Evolutionary conservation across 1,140 invertebrate genomes (phyloP).

Genomic region (Drosophila kanapiae): DNA sequence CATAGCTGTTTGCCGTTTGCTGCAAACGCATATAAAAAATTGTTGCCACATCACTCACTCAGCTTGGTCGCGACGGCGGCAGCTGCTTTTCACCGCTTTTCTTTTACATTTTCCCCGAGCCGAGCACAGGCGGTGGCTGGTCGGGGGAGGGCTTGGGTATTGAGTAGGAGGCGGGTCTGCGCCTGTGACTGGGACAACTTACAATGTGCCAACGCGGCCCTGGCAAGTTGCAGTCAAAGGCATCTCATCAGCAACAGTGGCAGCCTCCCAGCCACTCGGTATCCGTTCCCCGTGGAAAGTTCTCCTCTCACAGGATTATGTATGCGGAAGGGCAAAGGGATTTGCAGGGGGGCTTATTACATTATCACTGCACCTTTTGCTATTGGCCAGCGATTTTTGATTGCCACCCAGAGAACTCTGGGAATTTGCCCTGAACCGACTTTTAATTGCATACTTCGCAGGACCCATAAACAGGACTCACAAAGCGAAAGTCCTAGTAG

Average conservation of each 20-base stretch:
- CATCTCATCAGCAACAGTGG: slow-evolving; percentile 44
- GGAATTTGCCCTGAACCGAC: neutral
- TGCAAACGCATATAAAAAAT: slow-evolving; percentile 55
- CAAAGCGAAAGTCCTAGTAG: slow-evolving; percentile 12
- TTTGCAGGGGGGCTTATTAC: slow-evolving; percentile 29
- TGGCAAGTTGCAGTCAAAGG: slow-evolving; percentile 51
- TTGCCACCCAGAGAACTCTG: slow-evolving; percentile 19
- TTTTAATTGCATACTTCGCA: slow-evolving; percentile 55
- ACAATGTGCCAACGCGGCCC: slow-evolving; percentile 47
- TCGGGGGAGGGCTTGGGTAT: slow-evolving; percentile 4
- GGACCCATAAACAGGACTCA: slow-evolving; percentile 15
- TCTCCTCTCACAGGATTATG: slow-evolving; percentile 21
- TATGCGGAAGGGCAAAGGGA: slow-evolving; percentile 5
- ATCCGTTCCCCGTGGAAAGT: neutral
- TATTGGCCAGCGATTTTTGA: slow-evolving; percentile 52
- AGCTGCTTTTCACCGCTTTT: slow-evolving; percentile 49
- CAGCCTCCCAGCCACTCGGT: neutral
- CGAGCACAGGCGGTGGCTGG: neutral
- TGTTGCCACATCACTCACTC: slow-evolving; percentile 62
- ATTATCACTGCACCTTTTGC: slow-evolving; percentile 47
- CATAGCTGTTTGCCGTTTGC: slow-evolving; percentile 15
- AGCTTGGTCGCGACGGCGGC: slow-evolving; percentile 48
- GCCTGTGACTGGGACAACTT: slow-evolving; percentile 18
- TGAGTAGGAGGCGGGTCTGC: slow-evolving; percentile 9
- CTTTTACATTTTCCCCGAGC: slow-evolving; percentile 44